Base-by-base conservation (phyloP, 1,140 invertebrate species). In the Lepidostoma basale region DNA sequence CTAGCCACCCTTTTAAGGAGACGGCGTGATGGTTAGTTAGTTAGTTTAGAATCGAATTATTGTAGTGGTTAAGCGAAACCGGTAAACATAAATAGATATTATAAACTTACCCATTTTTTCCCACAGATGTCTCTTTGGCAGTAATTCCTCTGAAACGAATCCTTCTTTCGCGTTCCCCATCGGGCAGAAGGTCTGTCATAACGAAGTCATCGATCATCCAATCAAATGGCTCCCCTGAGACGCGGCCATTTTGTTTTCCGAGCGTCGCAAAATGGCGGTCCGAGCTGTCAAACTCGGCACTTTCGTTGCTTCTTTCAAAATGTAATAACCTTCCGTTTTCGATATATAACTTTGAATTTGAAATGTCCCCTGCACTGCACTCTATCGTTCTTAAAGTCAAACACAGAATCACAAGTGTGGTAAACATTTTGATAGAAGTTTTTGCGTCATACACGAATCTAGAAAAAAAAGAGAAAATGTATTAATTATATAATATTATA, bases 121-220 rank as follows among this genome's bases (percentile, higher is more conserved):
- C 78, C 23, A 87, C 85, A 45, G 81, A 83, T 0, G 87, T 89
- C 75, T 89, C 87, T 73, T 89, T 89, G 22, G 87, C 88, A 3
- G 84, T 85, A 16, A 89, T 75, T 8, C 86, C 86, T 59, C 85
- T 83, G 67, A 77, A 87, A 74, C 85, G 84, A 20, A 90, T 80
- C 16, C 87, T 76, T 1, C 82, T 83, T 75, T 89, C 88, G 39
- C 84, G 76, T 68, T 90, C 88, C 16, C 88, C 88, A 74, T 90
- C 88, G 23, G 81, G 71, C 5, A 90, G 76, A 28, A 76, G 76
- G 62, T 88, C 87, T 1, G 78, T 83, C 71, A 85, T 82, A 52
- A 88, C 76, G 75, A 88, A 88, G 76, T 88, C 85, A 40, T 79
- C 76, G 18, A 23, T 33, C 33, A 22, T 44, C 68, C 68, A 70